Evolutionary conservation across 2,797 vertebrate genomes (phyloP).

Genomic region (Taeniopygia guttata): DNA sequence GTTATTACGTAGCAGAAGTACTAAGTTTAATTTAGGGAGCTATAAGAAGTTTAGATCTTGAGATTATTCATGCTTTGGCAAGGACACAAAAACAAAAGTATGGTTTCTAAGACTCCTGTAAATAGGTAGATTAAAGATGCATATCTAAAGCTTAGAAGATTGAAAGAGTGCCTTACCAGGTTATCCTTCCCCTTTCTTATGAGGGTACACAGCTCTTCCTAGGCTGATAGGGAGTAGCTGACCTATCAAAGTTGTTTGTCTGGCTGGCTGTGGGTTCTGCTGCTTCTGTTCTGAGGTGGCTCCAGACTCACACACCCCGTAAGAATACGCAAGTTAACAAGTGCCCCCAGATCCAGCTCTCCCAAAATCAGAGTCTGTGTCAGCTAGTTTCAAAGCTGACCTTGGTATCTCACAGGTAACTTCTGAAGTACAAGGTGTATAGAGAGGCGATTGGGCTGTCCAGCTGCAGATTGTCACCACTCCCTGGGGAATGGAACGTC

Average conservation of each 20-base stretch:
- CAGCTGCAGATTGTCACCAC: background rate
- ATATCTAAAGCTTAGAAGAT: background rate
- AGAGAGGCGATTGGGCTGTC: background rate
- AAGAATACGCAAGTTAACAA: background rate
- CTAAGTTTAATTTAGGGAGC: constrained; percentile 15
- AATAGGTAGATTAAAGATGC: constrained; percentile 18
- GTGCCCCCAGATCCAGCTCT: background rate
- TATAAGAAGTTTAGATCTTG: constrained; percentile 5
- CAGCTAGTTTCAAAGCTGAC: background rate
- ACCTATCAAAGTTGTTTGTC: background rate
- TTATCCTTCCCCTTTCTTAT: background rate
- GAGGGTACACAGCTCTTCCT: background rate
- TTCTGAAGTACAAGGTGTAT: background rate
- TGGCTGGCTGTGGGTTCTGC: background rate
- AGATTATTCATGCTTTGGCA: constrained; percentile 18
- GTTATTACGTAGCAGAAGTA: background rate
- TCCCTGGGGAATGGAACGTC: background rate
- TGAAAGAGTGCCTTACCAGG: background rate
- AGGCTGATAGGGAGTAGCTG: background rate
- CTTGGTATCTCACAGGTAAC: background rate
- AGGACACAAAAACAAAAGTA: background rate
- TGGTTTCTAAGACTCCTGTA: background rate
- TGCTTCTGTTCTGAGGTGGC: background rate
- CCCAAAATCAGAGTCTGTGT: background rate
- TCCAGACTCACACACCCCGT: rapidly evolving